phyloP scores from a whole-genome alignment of 1,140 invertebrate species.

The Bacillus rossius region DNA sequence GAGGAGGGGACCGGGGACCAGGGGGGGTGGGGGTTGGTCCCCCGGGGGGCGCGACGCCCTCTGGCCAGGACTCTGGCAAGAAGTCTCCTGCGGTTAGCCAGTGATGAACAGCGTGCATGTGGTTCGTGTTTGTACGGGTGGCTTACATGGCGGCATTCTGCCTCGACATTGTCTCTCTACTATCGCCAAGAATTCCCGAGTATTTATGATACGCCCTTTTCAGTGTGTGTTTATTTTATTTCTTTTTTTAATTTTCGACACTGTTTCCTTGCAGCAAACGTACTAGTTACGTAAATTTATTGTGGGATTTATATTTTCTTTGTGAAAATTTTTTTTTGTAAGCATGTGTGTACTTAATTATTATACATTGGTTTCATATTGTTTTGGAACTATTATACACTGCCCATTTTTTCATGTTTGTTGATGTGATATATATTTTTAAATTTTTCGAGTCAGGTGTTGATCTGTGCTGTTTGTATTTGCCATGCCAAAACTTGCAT shows the following conservation, averaged over 20 bases:
- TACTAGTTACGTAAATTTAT: background rate
- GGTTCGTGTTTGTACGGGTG: background rate
- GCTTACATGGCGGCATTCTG: slow-evolving; percentile 5
- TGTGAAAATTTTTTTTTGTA: too few species aligned
- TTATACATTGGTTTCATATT: too few species aligned
- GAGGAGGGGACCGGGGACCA: slow-evolving; percentile 32
- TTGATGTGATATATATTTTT: too few species aligned
- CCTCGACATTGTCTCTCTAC: background rate
- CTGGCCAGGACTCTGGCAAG: slow-evolving; percentile 64
- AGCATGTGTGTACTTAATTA: too few species aligned
- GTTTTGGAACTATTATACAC: too few species aligned
- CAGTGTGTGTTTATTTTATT: background rate
- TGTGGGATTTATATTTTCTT: too few species aligned
- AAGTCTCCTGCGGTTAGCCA: slow-evolving; percentile 71
- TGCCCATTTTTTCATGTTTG: too few species aligned
- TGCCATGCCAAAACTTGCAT: too few species aligned
- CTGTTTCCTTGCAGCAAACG: background rate
- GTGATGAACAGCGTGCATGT: slow-evolving; percentile 18
- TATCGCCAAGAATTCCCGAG: background rate
- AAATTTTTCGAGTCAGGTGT: too few species aligned
- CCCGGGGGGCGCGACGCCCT: slow-evolving; percentile 55
- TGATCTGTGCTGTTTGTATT: too few species aligned
- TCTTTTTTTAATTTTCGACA: background rate
- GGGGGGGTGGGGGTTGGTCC: slow-evolving; percentile 45
- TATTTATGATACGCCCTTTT: background rate